Evolutionary conservation across 2,113 vertebrate genomes (phyloP).

Genomic region (Bambusicola thoracicus): DNA sequence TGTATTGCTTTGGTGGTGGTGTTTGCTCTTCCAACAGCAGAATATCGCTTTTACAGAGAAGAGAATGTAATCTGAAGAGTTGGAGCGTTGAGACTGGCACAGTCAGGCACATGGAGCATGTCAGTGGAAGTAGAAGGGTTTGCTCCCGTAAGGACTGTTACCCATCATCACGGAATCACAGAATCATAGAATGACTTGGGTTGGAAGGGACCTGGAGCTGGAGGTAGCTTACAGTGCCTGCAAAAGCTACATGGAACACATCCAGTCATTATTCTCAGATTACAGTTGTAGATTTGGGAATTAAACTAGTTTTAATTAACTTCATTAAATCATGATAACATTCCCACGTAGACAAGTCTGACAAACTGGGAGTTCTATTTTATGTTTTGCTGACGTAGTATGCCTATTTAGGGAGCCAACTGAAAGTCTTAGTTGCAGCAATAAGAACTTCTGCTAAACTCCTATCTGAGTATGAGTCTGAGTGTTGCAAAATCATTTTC

Average conservation of each 20-base stretch:
- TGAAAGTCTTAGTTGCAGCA: not conserved
- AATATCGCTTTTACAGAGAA: fast-evolving
- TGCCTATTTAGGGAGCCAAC: not conserved
- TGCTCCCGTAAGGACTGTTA: not conserved
- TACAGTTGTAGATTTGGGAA: not conserved
- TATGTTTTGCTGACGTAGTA: constrained; percentile 10
- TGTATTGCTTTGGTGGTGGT: not conserved
- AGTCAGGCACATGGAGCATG: not conserved
- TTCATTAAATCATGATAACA: not conserved
- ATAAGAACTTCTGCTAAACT: not conserved
- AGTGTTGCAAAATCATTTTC: not conserved
- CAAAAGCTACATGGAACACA: not conserved
- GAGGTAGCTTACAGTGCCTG: not conserved
- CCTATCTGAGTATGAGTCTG: not conserved
- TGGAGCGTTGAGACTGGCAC: not conserved
- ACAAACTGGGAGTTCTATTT: constrained; percentile 27
- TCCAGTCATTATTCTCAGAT: not conserved
- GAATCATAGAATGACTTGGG: too few relatives aligned
- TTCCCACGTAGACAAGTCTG: not conserved
- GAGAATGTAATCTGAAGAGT: not conserved
- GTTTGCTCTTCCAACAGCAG: not conserved
- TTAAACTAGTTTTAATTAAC: constrained; percentile 9
- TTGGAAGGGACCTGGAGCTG: not conserved
- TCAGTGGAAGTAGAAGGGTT: not conserved
- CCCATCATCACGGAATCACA: not conserved